Evolutionary conservation across 1,140 invertebrate genomes (phyloP), one percentile per base, ranked within the genome.

Genomic region (Heliothis subflexa): DNA sequence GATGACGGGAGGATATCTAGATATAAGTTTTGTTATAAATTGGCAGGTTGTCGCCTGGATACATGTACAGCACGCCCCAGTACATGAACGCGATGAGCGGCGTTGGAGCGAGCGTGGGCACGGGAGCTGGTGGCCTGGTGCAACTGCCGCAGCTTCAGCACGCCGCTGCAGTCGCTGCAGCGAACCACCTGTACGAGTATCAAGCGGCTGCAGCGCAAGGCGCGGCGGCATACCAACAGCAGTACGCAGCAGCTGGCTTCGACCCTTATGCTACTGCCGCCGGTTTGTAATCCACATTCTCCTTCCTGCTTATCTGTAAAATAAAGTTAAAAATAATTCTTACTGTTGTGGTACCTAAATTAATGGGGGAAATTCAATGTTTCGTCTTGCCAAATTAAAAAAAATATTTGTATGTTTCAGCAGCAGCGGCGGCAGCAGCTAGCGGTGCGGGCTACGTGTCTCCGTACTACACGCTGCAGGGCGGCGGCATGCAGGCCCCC

Each of bases 161-260:
- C 89, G 97, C 97, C 2, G 96, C 96, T 40, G 96, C 97, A 1
- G 95, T 97, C 47, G 96, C 96, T 13, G 96, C 96, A 3, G 96
- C 96, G 3, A 96, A 97, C 61, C 96, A 96, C 61, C 96, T 97
- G 83, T 97, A 97, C 88, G 97, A 97, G 89, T 97, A 97, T 89
- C 97, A 97, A 18, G 96, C 96, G 1, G 96, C 96, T 7, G 96
- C 96, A 0, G 96, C 96, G 2, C 95, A 95, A 47, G 95, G 95
- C 1, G 96, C 96, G 2, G 95, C 95, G 4, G 96, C 96, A 0
- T 97, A 97, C 83, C 96, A 96, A 10, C 96, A 96, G 54, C 96
- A 97, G 72, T 96, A 97, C 82, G 96, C 96, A 75, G 92, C 94
- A 5, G 96, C 96, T 79, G 96, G 96, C 83, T 96, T 97, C 81